Evolutionary conservation across 2,113 vertebrate genomes (phyloP).

Genomic region (Cochlearius cochlearius): DNA sequence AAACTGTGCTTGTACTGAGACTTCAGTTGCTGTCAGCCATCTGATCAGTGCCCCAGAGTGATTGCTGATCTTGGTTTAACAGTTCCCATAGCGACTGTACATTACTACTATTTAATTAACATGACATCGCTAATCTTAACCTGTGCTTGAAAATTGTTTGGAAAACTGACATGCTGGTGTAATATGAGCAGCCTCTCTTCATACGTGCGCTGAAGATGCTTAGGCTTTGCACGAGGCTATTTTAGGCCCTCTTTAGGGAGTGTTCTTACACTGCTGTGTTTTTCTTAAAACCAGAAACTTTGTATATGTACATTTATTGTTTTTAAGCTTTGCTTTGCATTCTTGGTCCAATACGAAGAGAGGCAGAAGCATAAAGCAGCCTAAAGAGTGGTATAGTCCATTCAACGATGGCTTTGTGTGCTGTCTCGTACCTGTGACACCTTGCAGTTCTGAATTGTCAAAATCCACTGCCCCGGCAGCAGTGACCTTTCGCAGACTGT

Average conservation of each 20-base stretch:
- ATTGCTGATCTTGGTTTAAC: not conserved
- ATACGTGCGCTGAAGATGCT: rapidly evolving
- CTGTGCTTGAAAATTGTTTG: not conserved
- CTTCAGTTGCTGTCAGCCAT: rapidly evolving
- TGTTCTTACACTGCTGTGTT: not conserved
- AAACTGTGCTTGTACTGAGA: not conserved
- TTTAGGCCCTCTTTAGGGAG: not conserved
- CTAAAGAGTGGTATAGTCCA: not conserved
- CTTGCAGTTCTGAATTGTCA: constrained; percentile 58
- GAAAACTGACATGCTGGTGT: not conserved
- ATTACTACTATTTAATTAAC: not conserved
- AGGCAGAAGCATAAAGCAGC: not conserved
- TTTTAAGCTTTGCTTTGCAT: constrained; percentile 15
- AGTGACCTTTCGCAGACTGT: constrained; percentile 43
- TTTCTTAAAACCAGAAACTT: not conserved
- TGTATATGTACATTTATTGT: not conserved
- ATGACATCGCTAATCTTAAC: not conserved
- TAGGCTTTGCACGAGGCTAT: not conserved
- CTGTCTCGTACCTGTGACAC: constrained; percentile 33
- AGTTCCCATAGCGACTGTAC: not conserved
- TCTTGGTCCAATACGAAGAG: not conserved
- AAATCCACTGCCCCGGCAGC: not conserved
- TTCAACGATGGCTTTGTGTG: not conserved
- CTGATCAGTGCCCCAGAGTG: not conserved
- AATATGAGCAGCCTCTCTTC: not conserved